These are phyloP conservation scores for Neodiprion fabricii DNA, from an alignment of 1,140 invertebrate species.

Conservation along the genomic window DNA sequence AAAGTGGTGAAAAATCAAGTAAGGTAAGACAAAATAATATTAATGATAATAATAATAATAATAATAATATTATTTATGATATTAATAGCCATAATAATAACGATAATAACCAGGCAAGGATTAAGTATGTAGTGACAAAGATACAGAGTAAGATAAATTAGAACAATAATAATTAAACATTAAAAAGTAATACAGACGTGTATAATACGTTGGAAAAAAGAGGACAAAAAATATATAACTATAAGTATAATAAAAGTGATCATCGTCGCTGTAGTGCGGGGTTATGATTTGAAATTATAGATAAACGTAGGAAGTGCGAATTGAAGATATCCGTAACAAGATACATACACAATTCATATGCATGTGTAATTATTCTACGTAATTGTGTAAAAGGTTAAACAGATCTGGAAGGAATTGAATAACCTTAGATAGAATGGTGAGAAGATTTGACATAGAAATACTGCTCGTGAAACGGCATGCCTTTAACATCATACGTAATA, in stretches of 20 bases:
- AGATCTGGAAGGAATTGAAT: neutral
- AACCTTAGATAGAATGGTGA: neutral
- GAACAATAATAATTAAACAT: constrained; percentile 21
- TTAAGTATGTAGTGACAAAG: constrained; percentile 28
- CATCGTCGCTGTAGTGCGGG: constrained; percentile 29
- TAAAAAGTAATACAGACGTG: constrained; percentile 19
- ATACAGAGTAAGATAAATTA: constrained; percentile 22
- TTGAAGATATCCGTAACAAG: neutral
- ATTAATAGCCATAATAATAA: constrained; percentile 7
- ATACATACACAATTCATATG: neutral
- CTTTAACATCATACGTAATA: neutral
- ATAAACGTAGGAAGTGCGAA: neutral
- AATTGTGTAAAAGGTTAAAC: neutral
- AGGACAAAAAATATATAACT: constrained; percentile 20
- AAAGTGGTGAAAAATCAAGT: constrained; percentile 17
- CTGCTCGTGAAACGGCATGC: neutral
- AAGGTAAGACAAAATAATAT: constrained; percentile 20
- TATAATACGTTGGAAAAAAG: constrained; percentile 12
- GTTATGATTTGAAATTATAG: constrained; percentile 17
- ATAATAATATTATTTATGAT: constrained; percentile 23
- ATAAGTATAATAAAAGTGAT: constrained; percentile 30
- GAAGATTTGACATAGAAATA: neutral
- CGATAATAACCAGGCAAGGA: constrained; percentile 22
- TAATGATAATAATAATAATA: constrained; percentile 22
- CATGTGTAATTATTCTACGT: neutral